Evolutionary conservation across 2,797 vertebrate species (phyloP).

Genomic region (Fundulus diaphanus): DNA sequence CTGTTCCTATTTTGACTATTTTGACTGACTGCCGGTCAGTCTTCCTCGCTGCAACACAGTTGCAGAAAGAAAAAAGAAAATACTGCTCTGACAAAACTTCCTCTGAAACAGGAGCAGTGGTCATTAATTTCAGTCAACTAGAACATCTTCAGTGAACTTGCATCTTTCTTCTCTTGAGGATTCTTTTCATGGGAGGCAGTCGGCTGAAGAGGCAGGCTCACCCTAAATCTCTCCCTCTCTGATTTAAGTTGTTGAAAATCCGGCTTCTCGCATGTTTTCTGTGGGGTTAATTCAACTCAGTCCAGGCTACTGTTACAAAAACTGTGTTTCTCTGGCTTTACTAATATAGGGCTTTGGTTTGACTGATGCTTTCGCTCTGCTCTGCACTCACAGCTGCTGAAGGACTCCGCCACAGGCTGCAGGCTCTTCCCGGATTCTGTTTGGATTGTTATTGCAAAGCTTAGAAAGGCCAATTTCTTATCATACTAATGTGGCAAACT

Average conservation of each 20-base stretch:
- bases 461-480: not conserved
- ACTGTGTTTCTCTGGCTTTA: not conserved
- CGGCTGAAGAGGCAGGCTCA: not conserved
- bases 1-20: too few relatives aligned
- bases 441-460: not conserved
- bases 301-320: not conserved
- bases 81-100: not conserved
- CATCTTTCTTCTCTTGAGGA: not conserved
- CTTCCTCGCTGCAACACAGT: too few relatives aligned
- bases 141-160: not conserved
- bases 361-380: not conserved
- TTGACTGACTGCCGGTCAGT: too few relatives aligned
- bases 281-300: not conserved
- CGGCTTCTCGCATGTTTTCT: not conserved
- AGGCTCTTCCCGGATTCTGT: not conserved
- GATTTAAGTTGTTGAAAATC: not conserved
- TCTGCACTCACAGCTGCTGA: not conserved
- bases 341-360: not conserved
- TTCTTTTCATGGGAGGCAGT: not conserved
- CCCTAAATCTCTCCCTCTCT: not conserved
- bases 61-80: conserved; percentile 1
- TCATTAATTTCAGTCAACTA: not conserved
- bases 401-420: not conserved
- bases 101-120: not conserved
- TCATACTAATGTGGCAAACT: not conserved